These are phyloP conservation scores for Macrostomum cliftonense DNA, from an alignment of 2,888 invertebrate genomes.

Conservation along the genomic window DNA sequence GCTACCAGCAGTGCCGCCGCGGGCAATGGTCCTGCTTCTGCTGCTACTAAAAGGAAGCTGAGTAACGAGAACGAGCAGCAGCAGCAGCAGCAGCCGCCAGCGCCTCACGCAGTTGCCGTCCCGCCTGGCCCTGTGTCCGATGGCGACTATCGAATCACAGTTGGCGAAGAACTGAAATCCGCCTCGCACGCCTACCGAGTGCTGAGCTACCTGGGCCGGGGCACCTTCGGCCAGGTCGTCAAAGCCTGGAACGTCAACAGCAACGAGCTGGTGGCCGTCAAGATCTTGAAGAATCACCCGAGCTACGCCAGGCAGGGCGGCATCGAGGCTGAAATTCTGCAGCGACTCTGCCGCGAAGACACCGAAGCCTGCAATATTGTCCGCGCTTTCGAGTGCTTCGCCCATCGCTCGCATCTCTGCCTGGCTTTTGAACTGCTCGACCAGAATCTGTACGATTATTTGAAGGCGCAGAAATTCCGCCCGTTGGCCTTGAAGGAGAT, in stretches of 20 bases:
- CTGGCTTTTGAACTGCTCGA: constrained; percentile 99
- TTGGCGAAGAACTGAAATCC: constrained; percentile 88
- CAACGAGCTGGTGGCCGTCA: constrained; percentile 98
- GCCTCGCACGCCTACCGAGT: constrained; percentile 79
- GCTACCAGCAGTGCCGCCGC: too few relatives aligned
- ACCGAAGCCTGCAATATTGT: constrained; percentile 75
- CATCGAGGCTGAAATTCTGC: constrained; percentile 63
- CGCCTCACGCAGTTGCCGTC: too few relatives aligned
- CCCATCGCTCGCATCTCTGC: constrained; percentile 97
- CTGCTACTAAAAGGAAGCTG: too few relatives aligned
- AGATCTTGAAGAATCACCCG: constrained; percentile 98
- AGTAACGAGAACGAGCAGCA: too few relatives aligned
- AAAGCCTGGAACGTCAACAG: constrained; percentile 99
- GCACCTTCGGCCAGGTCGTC: constrained; percentile 94
- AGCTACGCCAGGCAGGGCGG: constrained; percentile 99
- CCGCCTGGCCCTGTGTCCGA: constrained; percentile 41
- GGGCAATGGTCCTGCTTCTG: too few relatives aligned
- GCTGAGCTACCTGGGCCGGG: constrained; percentile 92
- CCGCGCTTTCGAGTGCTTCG: constrained; percentile 96
- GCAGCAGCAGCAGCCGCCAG: too few relatives aligned
- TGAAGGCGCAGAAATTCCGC: constrained; percentile 98
- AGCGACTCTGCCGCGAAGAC: constrained; percentile 38
- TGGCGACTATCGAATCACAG: constrained; percentile 92
- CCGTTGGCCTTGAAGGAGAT: constrained; percentile 93
- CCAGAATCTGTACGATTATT: constrained; percentile 97